These are phyloP conservation scores for Garrulus glandarius DNA, from an alignment of 2,797 vertebrate species.

Conservation along the genomic window DNA sequence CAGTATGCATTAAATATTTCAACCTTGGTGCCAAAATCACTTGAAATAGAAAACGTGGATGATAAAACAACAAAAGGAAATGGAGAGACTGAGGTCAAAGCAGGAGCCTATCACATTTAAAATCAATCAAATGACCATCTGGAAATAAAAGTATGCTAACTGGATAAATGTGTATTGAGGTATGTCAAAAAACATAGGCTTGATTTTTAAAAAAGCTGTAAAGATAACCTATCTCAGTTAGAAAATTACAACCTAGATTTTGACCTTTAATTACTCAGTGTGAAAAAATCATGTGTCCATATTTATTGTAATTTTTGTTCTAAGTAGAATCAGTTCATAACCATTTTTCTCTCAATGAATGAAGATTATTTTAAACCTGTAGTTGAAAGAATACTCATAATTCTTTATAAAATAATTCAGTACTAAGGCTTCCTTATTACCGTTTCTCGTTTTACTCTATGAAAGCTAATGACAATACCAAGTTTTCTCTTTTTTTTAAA, in stretches of 20 bases:
- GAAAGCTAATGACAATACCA: neutral
- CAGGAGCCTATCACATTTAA: neutral
- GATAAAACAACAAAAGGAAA: neutral
- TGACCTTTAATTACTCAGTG: neutral
- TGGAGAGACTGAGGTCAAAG: neutral
- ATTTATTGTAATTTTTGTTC: neutral
- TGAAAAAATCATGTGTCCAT: neutral
- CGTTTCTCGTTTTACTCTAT: neutral
- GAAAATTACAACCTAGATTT: neutral
- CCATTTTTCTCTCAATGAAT: neutral
- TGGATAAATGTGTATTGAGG: neutral
- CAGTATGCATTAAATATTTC: neutral
- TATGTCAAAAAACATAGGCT: neutral
- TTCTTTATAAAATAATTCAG: neutral
- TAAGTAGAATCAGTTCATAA: neutral
- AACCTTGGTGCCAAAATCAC: neutral
- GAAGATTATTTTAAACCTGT: neutral
- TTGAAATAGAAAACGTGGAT: neutral
- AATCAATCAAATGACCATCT: neutral
- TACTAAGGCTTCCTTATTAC: neutral
- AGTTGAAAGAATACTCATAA: neutral
- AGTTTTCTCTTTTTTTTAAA: neutral
- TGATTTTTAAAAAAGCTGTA: neutral
- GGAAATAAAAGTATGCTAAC: neutral
- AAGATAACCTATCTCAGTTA: accelerated